Base-by-base conservation (phyloP, 30 jellyfish, hydroid and myxozoan species). In the Aurelia aurita complex sp. Pacific region DNA sequence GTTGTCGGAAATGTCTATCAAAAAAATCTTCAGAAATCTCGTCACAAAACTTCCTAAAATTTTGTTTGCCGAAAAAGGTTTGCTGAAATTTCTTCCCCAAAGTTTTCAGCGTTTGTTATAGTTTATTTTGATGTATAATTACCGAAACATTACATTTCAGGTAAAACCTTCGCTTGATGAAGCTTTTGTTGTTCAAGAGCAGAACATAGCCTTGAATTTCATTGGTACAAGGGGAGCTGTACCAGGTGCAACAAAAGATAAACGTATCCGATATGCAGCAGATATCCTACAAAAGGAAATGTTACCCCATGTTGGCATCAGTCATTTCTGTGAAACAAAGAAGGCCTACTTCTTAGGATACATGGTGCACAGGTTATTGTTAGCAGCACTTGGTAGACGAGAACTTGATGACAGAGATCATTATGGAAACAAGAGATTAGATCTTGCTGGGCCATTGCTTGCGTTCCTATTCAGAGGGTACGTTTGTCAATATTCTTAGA, bases 151-250 rank as follows among this genome's bases (percentile, higher is more conserved):
- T 76, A 10, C 57, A 9, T 23, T 69, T 81, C 81, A 95, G 99
- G 99, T 96, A 11, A 96, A 92, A 75, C 99, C 99, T 14, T 96
- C 99, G 10, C 83, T 96, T 6, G 99, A 96, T 76, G 99, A 96
- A 81, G 99, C 99, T 11, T 96, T 96, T 76, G 99, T 96, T 51
- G 98, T 96, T 4, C 99, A 96, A 75, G 99, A 96, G 64, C 99
- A 96, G 70, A 92, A 91, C 78, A 97, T 96, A 29, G 99, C 99
- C 0, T 86, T 96, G 72, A 96, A 96, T 65, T 96, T 89, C 73
- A 96, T 96, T 80, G 99, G 99, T 6, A 91, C 98, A n/a, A 98
- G 99, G 19, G 98, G 99, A 23, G 99, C 99, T n/a, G 62, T 77
- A 51, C 99, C 99, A 9, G 99, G 99, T 17, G 98, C 96, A 3